Conservation (phyloP, 2,113 vertebrate genomes). For the Noctilio leporinus region DNA sequence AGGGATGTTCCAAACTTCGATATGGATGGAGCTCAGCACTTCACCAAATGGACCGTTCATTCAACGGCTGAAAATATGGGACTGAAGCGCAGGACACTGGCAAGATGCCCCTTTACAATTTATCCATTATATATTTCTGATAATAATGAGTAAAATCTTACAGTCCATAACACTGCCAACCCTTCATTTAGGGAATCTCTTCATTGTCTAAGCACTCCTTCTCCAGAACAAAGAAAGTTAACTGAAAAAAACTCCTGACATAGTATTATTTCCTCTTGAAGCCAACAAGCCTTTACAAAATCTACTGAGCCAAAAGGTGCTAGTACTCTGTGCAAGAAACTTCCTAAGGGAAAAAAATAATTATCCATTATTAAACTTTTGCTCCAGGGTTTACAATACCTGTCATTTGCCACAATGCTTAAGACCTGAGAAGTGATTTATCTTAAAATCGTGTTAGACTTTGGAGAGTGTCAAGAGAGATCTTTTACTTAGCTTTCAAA, state of each 20-base stretch:
- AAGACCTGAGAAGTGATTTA: slow-evolving; percentile 8
- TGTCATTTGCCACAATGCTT: not conserved
- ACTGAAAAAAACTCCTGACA: not conserved
- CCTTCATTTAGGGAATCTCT: not conserved
- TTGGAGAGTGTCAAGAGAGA: not conserved
- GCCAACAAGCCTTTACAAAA: not conserved
- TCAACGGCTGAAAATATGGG: not conserved
- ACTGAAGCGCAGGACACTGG: not conserved
- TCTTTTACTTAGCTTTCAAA: not conserved
- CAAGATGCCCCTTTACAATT: not conserved
- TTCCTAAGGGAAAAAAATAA: not conserved
- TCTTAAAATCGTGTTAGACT: slow-evolving; percentile 19
- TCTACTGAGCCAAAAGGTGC: not conserved
- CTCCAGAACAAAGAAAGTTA: not conserved
- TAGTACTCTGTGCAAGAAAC: not conserved
- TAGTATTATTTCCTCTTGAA: not conserved
- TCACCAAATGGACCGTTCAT: not conserved
- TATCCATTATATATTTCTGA: not conserved
- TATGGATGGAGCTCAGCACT: not conserved
- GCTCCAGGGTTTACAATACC: not conserved
- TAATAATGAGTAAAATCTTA: not conserved
- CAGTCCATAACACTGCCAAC: not conserved
- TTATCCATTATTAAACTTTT: not conserved
- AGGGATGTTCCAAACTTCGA: not conserved
- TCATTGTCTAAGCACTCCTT: not conserved